Conservation (phyloP, 2,888 invertebrate genomes). For the Trimorus sp. region DNA sequence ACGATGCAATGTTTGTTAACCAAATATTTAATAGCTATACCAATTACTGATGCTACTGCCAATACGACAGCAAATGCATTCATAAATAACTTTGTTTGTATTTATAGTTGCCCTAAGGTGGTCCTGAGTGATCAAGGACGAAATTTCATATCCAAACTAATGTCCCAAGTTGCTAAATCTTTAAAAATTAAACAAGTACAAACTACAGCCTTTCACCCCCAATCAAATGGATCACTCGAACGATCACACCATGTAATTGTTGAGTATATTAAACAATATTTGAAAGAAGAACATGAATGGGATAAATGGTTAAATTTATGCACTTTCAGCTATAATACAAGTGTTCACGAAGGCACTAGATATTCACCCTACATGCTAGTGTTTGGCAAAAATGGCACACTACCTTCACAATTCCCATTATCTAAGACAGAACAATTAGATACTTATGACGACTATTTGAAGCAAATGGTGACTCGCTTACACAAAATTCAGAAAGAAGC, state of each 20-base stretch:
- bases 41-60: background rate
- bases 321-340: slow-evolving; percentile 6
- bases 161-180: background rate
- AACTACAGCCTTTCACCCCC: background rate
- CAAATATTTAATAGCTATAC: background rate
- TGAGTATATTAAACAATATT: slow-evolving; percentile 1
- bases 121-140: background rate
- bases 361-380: background rate
- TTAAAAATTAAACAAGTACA: background rate
- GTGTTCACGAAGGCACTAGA: background rate
- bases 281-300: background rate
- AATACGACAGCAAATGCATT: background rate
- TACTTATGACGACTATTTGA: slow-evolving; percentile 13
- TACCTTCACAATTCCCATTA: background rate
- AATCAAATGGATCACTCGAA: background rate
- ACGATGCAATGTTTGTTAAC: background rate
- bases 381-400: background rate
- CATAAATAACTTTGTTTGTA: background rate
- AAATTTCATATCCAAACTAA: background rate
- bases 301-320: background rate
- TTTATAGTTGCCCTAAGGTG: background rate
- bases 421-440: background rate
- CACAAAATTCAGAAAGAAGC: background rate
- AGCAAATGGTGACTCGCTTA: background rate
- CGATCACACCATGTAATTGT: background rate